A percentile compares a stretch with the other conserved stretches of the same genome.
These are phyloP conservation scores for Pristionchus maxplancki DNA, from an alignment of 2,888 invertebrate genomes.

Conservation along the genomic window DNA sequence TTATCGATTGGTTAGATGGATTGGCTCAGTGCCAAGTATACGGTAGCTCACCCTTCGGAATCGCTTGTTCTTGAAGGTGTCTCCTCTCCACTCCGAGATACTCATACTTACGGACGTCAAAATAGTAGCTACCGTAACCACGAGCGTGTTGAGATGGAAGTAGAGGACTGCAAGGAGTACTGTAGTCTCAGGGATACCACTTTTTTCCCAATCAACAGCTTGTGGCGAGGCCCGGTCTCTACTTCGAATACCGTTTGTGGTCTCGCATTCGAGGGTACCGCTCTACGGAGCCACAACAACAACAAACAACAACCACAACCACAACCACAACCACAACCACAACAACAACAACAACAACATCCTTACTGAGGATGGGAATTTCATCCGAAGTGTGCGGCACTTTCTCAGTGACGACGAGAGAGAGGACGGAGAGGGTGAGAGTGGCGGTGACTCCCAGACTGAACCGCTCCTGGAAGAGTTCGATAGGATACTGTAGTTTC, in stretches of 20 bases:
- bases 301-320: no score
- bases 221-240: no score
- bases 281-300: no score
- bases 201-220: no score
- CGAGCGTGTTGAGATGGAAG: constrained; percentile 70
- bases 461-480: constrained; percentile 66
- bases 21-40: no score
- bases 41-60: constrained; percentile 1
- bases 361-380: constrained; percentile 67
- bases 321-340: no score
- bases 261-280: no score
- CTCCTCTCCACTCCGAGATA: constrained; percentile 56
- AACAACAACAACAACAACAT: no score
- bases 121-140: constrained; percentile 69
- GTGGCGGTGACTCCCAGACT: constrained; percentile 73
- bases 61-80: neutral
- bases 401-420: constrained; percentile 72
- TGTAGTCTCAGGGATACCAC: no score
- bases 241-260: no score
- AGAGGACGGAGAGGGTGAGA: constrained; percentile 71
- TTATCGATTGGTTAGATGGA: neutral
- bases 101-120: constrained; percentile 68
- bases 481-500: neutral
- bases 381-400: constrained; percentile 72
- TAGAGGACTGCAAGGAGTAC: constrained; percentile 70